phyloP scores from a whole-genome alignment of 1,140 invertebrate genomes.

The Drosophila prosaltans region DNA sequence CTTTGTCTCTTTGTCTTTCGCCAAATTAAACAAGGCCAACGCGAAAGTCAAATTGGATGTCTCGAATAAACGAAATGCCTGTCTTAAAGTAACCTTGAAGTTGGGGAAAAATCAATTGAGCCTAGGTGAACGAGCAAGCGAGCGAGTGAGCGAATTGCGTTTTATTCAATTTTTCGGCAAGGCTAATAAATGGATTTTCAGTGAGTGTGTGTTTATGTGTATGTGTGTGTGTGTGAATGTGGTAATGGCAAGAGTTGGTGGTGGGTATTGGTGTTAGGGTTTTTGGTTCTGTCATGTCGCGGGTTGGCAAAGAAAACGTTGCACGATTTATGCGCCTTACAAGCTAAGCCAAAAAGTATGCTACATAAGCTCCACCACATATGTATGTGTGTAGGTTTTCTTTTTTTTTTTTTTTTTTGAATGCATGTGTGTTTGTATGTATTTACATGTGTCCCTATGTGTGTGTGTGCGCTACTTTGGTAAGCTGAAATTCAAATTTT shows the following conservation, averaged over 20 bases:
- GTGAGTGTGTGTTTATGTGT: conserved; percentile 13
- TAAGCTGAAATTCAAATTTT: conserved; percentile 82
- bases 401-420: neutral
- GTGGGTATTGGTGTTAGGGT: conserved; percentile 12
- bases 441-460: conserved; percentile 27
- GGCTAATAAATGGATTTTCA: conserved; percentile 74
- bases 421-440: too few species aligned
- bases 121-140: conserved; percentile 39
- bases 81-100: conserved; percentile 65
- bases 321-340: conserved; percentile 77
- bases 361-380: conserved; percentile 74
- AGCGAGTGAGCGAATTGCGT: conserved; percentile 29
- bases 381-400: conserved; percentile 34
- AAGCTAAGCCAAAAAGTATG: conserved; percentile 77
- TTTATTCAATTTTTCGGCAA: conserved; percentile 74
- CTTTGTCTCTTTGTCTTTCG: conserved; percentile 55
- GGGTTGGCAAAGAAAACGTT: conserved; percentile 37
- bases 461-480: conserved; percentile 40
- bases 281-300: conserved; percentile 48
- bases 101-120: conserved; percentile 66
- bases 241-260: conserved; percentile 1
- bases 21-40: conserved; percentile 61
- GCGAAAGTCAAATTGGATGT: conserved; percentile 43
- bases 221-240: conserved; percentile 5
- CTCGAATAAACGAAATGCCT: conserved; percentile 15